Evolutionary conservation across 37 sponge, comb jelly and placozoan genomes (phyloP).

Genomic region (Corticium candelabrum): DNA sequence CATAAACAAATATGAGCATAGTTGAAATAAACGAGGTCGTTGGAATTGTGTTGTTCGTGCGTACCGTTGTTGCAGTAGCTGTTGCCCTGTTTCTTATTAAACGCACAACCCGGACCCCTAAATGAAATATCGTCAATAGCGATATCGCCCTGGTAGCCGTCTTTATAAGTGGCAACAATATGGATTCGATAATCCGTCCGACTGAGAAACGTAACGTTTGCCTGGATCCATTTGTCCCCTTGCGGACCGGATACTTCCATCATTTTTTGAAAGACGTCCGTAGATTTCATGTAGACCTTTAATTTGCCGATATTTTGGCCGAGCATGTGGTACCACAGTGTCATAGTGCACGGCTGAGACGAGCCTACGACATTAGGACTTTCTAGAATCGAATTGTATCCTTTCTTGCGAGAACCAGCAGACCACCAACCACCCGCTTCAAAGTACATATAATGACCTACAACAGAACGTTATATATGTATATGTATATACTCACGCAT

Average conservation of each 20-base stretch:
- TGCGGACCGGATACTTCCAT: neutral
- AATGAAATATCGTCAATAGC: constrained; percentile 36
- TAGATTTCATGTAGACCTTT: neutral
- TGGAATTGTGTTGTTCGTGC: neutral
- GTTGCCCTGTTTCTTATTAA: neutral
- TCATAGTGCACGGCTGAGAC: neutral
- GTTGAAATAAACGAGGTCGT: too few species aligned
- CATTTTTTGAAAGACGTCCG: neutral
- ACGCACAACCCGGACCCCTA: neutral
- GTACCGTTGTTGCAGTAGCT: neutral
- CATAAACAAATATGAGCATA: neutral
- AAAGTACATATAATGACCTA: constrained; percentile 36
- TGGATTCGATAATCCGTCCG: constrained; percentile 9
- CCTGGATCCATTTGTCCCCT: constrained; percentile 29
- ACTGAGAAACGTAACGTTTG: neutral
- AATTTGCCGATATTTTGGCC: neutral
- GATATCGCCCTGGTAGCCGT: constrained; percentile 22
- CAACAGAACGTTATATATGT: too few species aligned
- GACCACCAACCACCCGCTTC: constrained; percentile 9
- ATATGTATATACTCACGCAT: neutral
- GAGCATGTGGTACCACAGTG: constrained; percentile 44
- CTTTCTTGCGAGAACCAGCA: constrained; percentile 6
- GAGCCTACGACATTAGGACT: neutral
- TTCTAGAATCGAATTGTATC: constrained; percentile 13
- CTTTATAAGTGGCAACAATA: constrained; percentile 16